These are phyloP conservation scores for Heliothis virescens DNA, from an alignment of 1,140 invertebrate genomes.

Conservation along the genomic window DNA sequence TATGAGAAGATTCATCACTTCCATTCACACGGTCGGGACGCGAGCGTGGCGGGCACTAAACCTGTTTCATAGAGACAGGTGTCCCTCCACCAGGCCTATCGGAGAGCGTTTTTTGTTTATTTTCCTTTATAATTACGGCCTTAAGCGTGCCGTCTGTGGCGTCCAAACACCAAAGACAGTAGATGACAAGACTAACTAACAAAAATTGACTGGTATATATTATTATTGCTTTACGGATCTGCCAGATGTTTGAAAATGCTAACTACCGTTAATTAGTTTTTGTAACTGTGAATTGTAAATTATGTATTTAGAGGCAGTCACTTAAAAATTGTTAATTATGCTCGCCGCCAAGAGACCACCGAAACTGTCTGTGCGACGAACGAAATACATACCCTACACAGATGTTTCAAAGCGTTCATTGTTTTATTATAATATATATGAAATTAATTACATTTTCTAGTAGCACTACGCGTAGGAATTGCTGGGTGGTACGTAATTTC, in stretches of 20 bases:
- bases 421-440: slow-evolving; percentile 56
- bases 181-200: slow-evolving; percentile 41
- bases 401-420: slow-evolving; percentile 51
- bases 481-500: slow-evolving; percentile 71
- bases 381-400: slow-evolving; percentile 2
- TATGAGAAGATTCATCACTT: slow-evolving; percentile 75
- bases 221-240: slow-evolving; percentile 16
- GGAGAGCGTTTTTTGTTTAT: slow-evolving; percentile 57
- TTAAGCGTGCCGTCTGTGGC: slow-evolving; percentile 50
- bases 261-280: slow-evolving; percentile 15
- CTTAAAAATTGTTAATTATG: slow-evolving; percentile 31
- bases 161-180: not conserved
- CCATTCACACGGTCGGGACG: slow-evolving; percentile 75
- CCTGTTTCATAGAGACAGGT: slow-evolving; percentile 77
- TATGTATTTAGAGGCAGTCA: slow-evolving; percentile 1
- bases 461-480: slow-evolving; percentile 64
- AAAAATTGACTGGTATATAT: slow-evolving; percentile 47
- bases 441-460: slow-evolving; percentile 73
- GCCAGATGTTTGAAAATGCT: slow-evolving; percentile 3
- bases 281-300: not conserved
- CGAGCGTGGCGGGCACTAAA: slow-evolving; percentile 58
- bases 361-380: not conserved
- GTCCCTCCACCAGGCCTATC: slow-evolving; percentile 57
- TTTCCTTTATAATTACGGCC: slow-evolving; percentile 55
- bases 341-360: not conserved